phyloP scores from a whole-genome alignment of 2,113 vertebrate species.

The Antechinus stuartii region DNA sequence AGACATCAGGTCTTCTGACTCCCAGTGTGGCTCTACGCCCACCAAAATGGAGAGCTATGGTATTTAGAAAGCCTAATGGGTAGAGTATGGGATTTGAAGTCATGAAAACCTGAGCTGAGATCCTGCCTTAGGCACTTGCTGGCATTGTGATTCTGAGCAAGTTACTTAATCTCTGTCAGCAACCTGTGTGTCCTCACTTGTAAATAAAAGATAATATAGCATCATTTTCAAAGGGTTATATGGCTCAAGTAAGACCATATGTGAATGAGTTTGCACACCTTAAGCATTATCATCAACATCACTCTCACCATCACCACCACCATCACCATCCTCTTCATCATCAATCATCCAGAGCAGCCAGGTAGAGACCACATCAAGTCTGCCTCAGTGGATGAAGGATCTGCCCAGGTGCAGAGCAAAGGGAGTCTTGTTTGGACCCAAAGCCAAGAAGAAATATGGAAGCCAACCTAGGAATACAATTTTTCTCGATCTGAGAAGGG shows the following conservation, averaged over 20 bases:
- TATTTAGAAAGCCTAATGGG: not conserved
- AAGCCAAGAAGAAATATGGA: not conserved
- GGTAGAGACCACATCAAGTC: not conserved
- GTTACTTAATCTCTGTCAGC: not conserved
- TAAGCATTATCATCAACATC: not conserved
- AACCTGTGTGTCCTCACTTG: not conserved
- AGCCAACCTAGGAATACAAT: not conserved
- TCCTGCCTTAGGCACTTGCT: not conserved
- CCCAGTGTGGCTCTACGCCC: too few relatives aligned
- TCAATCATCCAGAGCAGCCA: not conserved
- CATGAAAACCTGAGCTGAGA: not conserved
- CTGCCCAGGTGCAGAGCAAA: not conserved
- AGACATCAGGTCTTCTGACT: not conserved
- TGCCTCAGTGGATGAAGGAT: not conserved
- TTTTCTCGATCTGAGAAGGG: not conserved
- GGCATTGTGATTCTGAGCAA: not conserved
- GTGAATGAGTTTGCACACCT: not conserved
- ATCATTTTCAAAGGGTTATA: not conserved
- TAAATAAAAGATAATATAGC: not conserved
- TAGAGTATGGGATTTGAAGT: not conserved
- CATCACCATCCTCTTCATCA: not conserved
- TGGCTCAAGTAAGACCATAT: not conserved
- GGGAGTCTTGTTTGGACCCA: not conserved
- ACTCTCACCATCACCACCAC: not conserved
- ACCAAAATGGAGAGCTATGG: not conserved